Base-by-base conservation (phyloP, 1,140 invertebrate species). In the Drosophila kepulauana region DNA sequence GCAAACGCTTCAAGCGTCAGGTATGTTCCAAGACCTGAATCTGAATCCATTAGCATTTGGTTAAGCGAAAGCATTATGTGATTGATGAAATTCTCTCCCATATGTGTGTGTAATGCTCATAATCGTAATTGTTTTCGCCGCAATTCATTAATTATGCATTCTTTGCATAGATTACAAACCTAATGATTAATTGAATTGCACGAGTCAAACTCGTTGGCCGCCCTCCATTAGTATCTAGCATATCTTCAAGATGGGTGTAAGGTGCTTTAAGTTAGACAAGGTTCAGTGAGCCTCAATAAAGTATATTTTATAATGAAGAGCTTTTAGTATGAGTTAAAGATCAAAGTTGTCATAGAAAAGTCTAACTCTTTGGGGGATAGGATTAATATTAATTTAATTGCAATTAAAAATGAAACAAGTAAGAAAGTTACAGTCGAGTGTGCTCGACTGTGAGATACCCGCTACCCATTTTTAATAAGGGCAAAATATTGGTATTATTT, bases 1-100 rank as follows among this genome's bases (percentile, higher is more conserved):
- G 96, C 91, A 93, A 95, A 77, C 93, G 96, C 76, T 96, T 96
- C 92, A 95, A 95, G 84, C 94, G 93, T 67, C 94, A 94, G 69
- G 94, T 95, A 48, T 68, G 54, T 48, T 20, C 57, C 57, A 16
- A 25, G 20, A 25, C 20, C n/a, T 30, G 6, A 11, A 69, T 15
- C 38, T 20, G 10, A 25, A 61, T 56, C 65, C 49, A 61, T 74
- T 62, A 74, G 49, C 70, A 16, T 7, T 43, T 58, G 16, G 7
- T 10, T 38, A 20, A 2, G 48, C 48, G 20, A 49, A 49, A 28
- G 16, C 13, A 25, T 38, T 43, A 3, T 0, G 30, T 74, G 75
- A 86, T 88, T 88, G 73, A 82, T 86, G 61, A 28, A 16, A 45
- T 62, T 30, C 7, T 13, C 15, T 38, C 1, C 38, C 56, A 2